Conservation (phyloP, 1,140 invertebrate genomes). For the Caenorhabditis inopinata region DNA sequence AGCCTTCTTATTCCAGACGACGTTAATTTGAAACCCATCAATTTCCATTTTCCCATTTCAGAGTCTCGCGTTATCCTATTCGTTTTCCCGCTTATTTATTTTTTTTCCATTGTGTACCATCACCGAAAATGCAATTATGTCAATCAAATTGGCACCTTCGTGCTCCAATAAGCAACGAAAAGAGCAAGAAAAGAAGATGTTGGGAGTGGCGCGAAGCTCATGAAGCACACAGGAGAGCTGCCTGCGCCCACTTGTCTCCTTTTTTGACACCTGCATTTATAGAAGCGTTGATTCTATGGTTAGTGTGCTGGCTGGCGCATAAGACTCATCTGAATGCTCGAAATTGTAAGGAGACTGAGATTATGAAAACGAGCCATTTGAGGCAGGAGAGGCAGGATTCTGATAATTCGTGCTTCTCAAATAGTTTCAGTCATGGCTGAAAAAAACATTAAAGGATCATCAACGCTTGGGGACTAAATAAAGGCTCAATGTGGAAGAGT, state of each 20-base stretch:
- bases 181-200: neutral
- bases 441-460: too few relatives aligned
- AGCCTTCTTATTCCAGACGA: too few relatives aligned
- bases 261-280: slow-evolving; percentile 19
- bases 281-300: neutral
- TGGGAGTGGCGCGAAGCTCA: neutral
- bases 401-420: too few relatives aligned
- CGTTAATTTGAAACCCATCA: neutral
- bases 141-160: slow-evolving; percentile 28
- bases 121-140: slow-evolving; percentile 34
- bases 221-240: neutral
- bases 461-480: too few relatives aligned
- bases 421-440: too few relatives aligned
- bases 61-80: too few relatives aligned
- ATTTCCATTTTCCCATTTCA: slow-evolving; percentile 10
- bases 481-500: too few relatives aligned
- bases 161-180: neutral
- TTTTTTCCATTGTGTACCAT: neutral
- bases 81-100: neutral
- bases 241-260: neutral
- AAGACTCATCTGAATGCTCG: too few relatives aligned
- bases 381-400: too few relatives aligned
- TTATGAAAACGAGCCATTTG: too few relatives aligned
- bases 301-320: too few relatives aligned
- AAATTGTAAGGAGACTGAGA: too few relatives aligned